Percentiles rank a stretch among this genome's conserved stretches.
These are phyloP conservation scores for Thumatha senex DNA, from an alignment of 2,888 invertebrate species.

Conservation along the genomic window DNA sequence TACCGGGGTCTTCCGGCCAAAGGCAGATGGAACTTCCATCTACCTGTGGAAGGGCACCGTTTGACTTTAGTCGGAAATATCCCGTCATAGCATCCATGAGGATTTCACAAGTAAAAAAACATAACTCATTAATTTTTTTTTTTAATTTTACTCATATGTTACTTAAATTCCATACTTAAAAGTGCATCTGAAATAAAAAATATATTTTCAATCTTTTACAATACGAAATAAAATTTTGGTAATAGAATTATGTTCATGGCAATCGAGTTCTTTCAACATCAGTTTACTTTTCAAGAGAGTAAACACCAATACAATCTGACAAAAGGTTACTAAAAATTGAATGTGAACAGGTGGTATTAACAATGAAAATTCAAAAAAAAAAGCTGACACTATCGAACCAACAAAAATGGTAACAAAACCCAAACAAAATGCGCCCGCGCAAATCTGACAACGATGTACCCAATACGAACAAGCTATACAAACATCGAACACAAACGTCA, in stretches of 20 bases:
- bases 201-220: not conserved
- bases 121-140: no score
- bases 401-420: conserved; percentile 49
- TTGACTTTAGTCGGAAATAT: no score
- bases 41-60: no score
- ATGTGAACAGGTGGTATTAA: conserved; percentile 32
- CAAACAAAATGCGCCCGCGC: conserved; percentile 58
- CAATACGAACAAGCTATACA: conserved; percentile 50
- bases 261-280: not conserved
- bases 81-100: no score
- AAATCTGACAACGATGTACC: conserved; percentile 48
- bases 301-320: conserved; percentile 4
- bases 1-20: no score
- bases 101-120: no score
- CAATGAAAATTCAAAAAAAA: conserved; percentile 31
- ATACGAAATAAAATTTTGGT: not conserved
- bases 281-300: conserved; percentile 2
- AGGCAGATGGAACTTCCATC: no score
- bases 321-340: conserved; percentile 8
- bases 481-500: conserved; percentile 64
- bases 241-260: not conserved
- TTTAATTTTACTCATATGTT: not conserved
- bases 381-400: conserved; percentile 41
- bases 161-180: not conserved
- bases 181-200: not conserved